Base-by-base conservation (phyloP, 2,797 vertebrate species). In the Myiotriccus ornatus region DNA sequence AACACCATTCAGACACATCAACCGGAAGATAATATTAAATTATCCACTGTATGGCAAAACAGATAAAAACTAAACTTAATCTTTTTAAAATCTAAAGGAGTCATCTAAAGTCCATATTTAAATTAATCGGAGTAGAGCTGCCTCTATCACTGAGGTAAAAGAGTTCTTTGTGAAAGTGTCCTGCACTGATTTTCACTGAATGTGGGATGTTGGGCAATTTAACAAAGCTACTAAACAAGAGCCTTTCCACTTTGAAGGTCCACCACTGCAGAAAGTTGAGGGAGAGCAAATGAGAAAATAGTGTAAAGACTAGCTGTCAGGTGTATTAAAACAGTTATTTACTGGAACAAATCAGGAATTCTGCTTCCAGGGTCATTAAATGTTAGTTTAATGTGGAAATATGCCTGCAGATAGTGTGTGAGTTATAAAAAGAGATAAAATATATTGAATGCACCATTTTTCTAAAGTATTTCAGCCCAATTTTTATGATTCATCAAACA, bases 361-460 rank as follows among this genome's bases (percentile, higher is more conserved):
- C 68, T 85, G 49, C 49, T 93, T 91, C 62, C 53, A 68, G 57
- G 53, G 60, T 78, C 89, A 88, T 95, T 95, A 94, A 94, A 75
- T 89, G 73, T 83, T 95, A 87, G 50, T 91, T 92, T 94, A 94
- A 80, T 85, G 78, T 70, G 55, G 60, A 93, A 95, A 90, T 83
- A 77, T 18, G 32, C 64, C 68, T 80, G 60, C 37, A 90, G 77
- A 89, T n/a, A 84, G 41, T 53, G 5, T 79, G 39, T 56, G 75
- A 93, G 78, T 93, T 93, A 91, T 90, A 93, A 94, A 90, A 93
- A 84, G 44, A 77, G 27, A 92, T 90, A 95, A 95, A 95, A 89
- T 94, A 83, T 57, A 80, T 74, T 69, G 92, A 93, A 84, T 46
- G 20, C 10, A 80, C 32, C 46, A 73, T 96, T 95, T 91, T 83